These are phyloP conservation scores for Limnephilus auricula DNA, from an alignment of 2,888 invertebrate genomes.

Conservation along the genomic window DNA sequence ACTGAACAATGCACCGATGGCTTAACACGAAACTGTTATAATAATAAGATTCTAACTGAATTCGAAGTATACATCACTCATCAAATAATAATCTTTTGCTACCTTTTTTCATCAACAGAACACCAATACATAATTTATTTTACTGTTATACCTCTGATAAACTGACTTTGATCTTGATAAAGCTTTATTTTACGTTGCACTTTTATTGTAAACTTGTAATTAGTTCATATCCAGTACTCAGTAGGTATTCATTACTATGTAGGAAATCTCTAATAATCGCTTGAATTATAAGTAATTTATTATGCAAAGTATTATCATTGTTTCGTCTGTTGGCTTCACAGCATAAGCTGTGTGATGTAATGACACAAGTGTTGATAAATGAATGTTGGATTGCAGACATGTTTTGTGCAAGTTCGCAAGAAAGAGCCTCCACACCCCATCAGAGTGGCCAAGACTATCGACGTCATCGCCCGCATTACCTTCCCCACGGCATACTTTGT, in stretches of 20 bases:
- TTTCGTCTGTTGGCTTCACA: neutral
- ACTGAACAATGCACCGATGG: neutral
- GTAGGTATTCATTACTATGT: neutral
- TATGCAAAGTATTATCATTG: neutral
- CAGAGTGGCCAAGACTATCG: slow-evolving; percentile 95
- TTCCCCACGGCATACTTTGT: slow-evolving; percentile 95
- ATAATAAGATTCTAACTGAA: neutral
- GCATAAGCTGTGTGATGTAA: neutral
- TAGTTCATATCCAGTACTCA: neutral
- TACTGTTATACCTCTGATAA: neutral
- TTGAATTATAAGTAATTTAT: neutral
- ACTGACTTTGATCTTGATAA: neutral
- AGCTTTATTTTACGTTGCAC: neutral
- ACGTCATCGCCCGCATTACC: slow-evolving; percentile 95
- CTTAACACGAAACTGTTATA: neutral
- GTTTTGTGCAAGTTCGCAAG: slow-evolving; percentile 91
- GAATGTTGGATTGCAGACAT: slow-evolving; percentile 78
- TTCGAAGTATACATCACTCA: neutral
- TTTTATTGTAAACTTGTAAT: neutral
- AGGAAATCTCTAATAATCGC: slow-evolving; percentile 2
- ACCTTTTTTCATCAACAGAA: neutral
- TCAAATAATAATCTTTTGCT: neutral
- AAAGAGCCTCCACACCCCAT: slow-evolving; percentile 95
- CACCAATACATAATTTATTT: neutral
- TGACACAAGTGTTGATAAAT: slow-evolving; percentile 2